These are phyloP conservation scores for Trileptium ribeirensis DNA, from an alignment of 2,888 invertebrate genomes.

Conservation along the genomic window DNA sequence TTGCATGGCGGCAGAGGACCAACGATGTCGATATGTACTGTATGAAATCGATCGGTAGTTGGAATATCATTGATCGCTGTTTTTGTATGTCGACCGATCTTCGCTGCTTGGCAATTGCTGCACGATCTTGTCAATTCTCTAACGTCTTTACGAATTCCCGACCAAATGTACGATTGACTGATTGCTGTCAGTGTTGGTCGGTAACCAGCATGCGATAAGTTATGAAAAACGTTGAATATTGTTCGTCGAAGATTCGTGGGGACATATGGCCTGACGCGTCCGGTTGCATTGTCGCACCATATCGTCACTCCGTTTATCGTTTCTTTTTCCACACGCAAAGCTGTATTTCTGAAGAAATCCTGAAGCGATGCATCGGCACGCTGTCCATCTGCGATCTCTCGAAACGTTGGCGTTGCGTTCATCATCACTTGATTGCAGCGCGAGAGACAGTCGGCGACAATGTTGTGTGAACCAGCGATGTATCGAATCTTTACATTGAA, in stretches of 20 bases:
- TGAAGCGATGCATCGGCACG: background rate
- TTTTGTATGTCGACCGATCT: background rate
- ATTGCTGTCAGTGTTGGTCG: background rate
- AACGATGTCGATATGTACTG: background rate
- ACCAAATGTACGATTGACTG: background rate
- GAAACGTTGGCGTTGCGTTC: background rate
- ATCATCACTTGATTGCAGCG: background rate
- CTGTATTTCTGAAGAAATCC: background rate
- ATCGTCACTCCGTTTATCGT: background rate
- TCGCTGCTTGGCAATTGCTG: background rate
- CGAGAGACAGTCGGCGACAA: background rate
- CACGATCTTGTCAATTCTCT: background rate
- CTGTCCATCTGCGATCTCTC: background rate
- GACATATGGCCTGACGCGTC: background rate
- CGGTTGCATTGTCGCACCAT: background rate
- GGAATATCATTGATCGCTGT: background rate
- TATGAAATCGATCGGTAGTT: background rate
- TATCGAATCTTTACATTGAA: background rate
- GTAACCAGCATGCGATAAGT: background rate
- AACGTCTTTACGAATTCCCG: background rate
- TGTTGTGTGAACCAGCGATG: background rate
- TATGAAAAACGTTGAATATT: background rate
- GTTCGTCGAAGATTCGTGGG: background rate
- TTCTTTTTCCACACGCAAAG: background rate
- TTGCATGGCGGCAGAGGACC: background rate